Evolutionary conservation across 2,797 vertebrate genomes (phyloP).

Genomic region (Acanthurus leucopareius): DNA sequence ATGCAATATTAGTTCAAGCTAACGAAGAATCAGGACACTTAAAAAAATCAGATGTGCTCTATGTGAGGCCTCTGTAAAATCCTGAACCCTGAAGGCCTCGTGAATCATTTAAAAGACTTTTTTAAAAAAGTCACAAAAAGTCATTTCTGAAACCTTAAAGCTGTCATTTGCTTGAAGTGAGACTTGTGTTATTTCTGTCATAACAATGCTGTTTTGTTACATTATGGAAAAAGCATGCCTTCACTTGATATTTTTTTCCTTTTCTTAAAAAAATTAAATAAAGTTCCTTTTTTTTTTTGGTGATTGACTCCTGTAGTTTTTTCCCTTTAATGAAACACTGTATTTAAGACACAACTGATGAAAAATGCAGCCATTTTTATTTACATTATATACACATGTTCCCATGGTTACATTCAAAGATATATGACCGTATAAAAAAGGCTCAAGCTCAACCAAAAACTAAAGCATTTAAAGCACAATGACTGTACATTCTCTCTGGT

Average conservation of each 20-base stretch:
- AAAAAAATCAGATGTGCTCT: neutral
- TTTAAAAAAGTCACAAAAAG: conserved; percentile 27
- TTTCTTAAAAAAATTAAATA: conserved; percentile 60
- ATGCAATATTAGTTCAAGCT: neutral
- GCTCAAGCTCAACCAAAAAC: conserved; percentile 33
- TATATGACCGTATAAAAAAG: conserved; percentile 47
- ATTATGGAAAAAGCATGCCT: conserved; percentile 34
- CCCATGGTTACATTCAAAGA: conserved; percentile 75
- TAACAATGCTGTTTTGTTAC: conserved; percentile 19
- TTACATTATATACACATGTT: conserved; percentile 80
- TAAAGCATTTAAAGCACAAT: conserved; percentile 41
- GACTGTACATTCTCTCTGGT: conserved; percentile 43
- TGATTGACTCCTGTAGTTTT: conserved; percentile 17
- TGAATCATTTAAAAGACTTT: neutral
- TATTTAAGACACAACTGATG: conserved; percentile 2
- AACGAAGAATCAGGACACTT: conserved; percentile 2
- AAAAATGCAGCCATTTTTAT: conserved; percentile 78
- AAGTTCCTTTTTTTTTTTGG: conserved; percentile 33
- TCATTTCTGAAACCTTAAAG: conserved; percentile 44
- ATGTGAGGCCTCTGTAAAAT: conserved; percentile 6
- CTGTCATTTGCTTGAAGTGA: conserved; percentile 37
- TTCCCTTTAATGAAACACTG: neutral
- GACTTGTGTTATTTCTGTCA: conserved; percentile 29
- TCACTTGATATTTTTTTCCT: conserved; percentile 25
- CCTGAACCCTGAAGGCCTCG: conserved; percentile 4